Evolutionary conservation across 2,113 vertebrate genomes (phyloP), one percentile per base, ranked within the genome.

Genomic region (Alligator mississippiensis): DNA sequence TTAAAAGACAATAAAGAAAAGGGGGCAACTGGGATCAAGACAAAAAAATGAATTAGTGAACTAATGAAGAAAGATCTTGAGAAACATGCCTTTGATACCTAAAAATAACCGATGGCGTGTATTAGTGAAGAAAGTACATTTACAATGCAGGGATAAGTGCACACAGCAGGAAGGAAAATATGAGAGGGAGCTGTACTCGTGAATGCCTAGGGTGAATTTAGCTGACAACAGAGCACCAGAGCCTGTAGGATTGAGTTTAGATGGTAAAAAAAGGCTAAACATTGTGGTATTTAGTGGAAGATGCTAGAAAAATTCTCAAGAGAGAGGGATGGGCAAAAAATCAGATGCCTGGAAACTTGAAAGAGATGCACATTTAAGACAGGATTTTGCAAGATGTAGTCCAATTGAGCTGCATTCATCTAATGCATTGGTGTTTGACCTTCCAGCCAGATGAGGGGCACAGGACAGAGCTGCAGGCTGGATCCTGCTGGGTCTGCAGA

Each of bases 51-150:
- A 97, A 96, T 97, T 97, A 96, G 94, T 66, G 93, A 96, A 95
- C 96, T 95, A 97, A 96, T 96, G 95, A 96, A 96, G 96, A 93
- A 96, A 85, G 94, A 96, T 94, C 95, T 97, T 84, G 94, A 94
- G 94, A 76, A 94, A 94, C 93, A 92, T 62, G 75, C 82, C 96
- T 96, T 96, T 96, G 96, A 97, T 97, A 96, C 82, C 93, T 89
- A 94, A 96, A 96, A 94, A 95, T 92, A 96, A 90, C 94, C 86
- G 85, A 85, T 89, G 84, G 87, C 62, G 75, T 87, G 82, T 96
- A 79, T 90, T 92, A 90, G 94, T 95, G 88, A 96, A 90, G 96
- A 34, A 95, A 96, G 96, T 89, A 82, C 95, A 85, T 96, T 96
- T 97, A 96, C 94, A 96, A 76, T 94, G 89, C 90, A 85, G 92